phyloP scores from a whole-genome alignment of 2,888 invertebrate species.

The Stomorhina lunata region DNA sequence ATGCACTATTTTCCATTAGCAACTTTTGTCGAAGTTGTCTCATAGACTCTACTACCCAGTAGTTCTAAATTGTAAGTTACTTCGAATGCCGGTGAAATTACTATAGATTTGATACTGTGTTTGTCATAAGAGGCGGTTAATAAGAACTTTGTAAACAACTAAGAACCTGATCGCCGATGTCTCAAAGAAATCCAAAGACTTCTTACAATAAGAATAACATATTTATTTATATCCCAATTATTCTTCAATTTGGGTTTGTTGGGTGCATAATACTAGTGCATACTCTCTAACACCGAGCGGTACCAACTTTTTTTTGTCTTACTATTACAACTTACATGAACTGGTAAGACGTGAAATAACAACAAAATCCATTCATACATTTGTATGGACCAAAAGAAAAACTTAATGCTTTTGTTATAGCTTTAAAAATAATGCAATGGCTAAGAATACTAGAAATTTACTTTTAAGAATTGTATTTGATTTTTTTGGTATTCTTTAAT shows the following conservation, averaged over 20 bases:
- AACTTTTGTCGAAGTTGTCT: not conserved
- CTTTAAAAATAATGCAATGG: not conserved
- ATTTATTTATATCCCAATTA: too few relatives aligned
- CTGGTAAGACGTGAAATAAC: slow-evolving; percentile 13
- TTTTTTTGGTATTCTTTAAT: slow-evolving; percentile 3
- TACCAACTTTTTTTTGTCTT: not conserved
- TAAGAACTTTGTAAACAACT: too few relatives aligned
- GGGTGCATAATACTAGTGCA: slow-evolving; percentile 1
- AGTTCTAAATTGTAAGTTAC: too few relatives aligned
- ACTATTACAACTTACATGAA: not conserved
- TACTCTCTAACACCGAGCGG: not conserved
- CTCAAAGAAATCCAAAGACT: too few relatives aligned
- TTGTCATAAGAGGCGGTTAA: too few relatives aligned
- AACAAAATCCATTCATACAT: slow-evolving; percentile 18
- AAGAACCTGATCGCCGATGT: too few relatives aligned
- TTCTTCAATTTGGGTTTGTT: too few relatives aligned
- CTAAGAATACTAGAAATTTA: not conserved
- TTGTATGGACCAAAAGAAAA: not conserved
- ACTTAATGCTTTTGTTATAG: not conserved
- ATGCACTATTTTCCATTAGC: slow-evolving; percentile 38
- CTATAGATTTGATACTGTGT: too few relatives aligned
- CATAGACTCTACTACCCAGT: not conserved
- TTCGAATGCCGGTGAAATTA: too few relatives aligned
- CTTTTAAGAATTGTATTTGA: not conserved
- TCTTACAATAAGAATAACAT: too few relatives aligned